Conservation (phyloP, 2,888 invertebrate genomes). For the Artemia sp. region DNA sequence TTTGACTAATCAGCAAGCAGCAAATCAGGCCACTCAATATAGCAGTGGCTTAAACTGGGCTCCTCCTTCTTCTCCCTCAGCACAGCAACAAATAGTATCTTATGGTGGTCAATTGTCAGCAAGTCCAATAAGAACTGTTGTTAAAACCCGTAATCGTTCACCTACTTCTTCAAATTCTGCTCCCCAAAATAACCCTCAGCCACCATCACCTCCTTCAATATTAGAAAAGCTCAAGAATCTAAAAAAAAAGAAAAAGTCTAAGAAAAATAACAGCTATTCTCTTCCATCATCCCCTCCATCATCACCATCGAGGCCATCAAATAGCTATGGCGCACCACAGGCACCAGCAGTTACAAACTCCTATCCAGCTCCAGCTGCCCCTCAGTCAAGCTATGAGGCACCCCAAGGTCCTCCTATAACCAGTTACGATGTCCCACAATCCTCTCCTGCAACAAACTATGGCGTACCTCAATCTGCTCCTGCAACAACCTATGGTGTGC, state of each 20-base stretch:
- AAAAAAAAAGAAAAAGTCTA: too few relatives aligned
- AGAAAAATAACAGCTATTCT: too few relatives aligned
- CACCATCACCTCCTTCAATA: too few relatives aligned
- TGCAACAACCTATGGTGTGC: too few relatives aligned
- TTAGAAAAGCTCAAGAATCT: too few relatives aligned
- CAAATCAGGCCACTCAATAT: not conserved
- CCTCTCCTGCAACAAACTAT: slow-evolving; percentile 13
- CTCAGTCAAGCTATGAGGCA: not conserved
- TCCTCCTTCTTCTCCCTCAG: not conserved
- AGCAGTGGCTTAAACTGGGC: not conserved
- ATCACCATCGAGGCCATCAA: too few relatives aligned
- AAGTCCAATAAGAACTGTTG: slow-evolving; percentile 9
- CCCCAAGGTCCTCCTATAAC: slow-evolving; percentile 3
- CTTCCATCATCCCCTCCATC: too few relatives aligned
- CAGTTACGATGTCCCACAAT: not conserved
- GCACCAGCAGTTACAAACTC: slow-evolving; percentile 1
- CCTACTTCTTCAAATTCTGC: not conserved
- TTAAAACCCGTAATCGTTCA: not conserved
- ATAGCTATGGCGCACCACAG: not conserved
- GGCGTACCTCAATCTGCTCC: not conserved
- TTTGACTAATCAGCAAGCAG: not conserved
- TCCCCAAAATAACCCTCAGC: too few relatives aligned
- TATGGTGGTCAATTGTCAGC: not conserved
- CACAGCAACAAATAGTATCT: not conserved
- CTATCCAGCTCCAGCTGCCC: slow-evolving; percentile 3